Conservation (phyloP, 2,797 vertebrate species). For the Cossypha dichroa region DNA sequence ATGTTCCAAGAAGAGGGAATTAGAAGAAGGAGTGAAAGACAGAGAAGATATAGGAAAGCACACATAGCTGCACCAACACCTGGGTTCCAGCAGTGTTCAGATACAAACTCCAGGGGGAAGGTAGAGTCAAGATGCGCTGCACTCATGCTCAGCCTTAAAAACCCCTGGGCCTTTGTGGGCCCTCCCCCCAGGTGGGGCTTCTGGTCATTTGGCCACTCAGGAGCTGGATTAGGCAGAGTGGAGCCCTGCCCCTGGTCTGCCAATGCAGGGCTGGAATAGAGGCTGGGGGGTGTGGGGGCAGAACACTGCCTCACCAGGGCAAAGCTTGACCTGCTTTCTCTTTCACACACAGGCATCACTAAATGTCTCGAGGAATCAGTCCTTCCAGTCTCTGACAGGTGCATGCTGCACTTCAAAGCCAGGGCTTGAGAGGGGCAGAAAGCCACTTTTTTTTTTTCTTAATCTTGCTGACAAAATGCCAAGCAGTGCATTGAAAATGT, state of each 20-base stretch:
- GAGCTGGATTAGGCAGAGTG: not conserved
- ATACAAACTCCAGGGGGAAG: not conserved
- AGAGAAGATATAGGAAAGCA: not conserved
- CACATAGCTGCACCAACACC: not conserved
- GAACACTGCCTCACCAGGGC: not conserved
- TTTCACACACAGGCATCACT: not conserved
- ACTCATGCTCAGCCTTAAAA: not conserved
- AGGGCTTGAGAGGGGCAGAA: not conserved
- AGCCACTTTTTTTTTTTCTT: not conserved
- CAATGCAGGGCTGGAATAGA: not conserved
- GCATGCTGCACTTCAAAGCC: not conserved
- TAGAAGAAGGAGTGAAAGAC: not conserved
- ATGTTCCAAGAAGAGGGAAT: not conserved
- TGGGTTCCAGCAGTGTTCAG: not conserved
- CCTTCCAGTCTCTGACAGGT: not conserved
- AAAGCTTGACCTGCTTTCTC: not conserved
- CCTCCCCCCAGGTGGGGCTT: not conserved
- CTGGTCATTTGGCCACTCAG: not conserved
- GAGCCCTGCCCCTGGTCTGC: not conserved
- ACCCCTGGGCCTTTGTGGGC: not conserved
- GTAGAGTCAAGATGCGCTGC: not conserved
- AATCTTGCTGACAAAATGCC: not conserved
- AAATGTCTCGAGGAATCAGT: accelerated
- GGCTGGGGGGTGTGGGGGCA: not conserved
- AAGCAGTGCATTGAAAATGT: not conserved